Evolutionary conservation across 1,140 invertebrate genomes (phyloP), one percentile per base, ranked within the genome.

Genomic region (Camponotus floridanus): DNA sequence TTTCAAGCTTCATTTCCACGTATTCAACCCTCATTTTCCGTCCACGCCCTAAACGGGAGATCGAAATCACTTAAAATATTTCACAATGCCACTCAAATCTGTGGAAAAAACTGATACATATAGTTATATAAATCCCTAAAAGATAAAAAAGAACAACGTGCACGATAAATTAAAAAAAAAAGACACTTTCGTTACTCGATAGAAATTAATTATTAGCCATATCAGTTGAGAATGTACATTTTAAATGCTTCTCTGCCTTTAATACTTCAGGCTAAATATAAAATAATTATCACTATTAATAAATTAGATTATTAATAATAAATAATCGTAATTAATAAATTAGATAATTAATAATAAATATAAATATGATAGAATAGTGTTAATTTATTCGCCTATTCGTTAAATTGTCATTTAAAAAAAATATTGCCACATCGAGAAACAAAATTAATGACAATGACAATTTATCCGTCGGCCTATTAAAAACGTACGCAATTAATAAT

Each of bases 1-100:
- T 79, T 87, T 89, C 85, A 91, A 91, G 78, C 48, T 84, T 89
- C 79, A 76, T 89, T 84, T 90, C 48, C 90, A 79, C 36, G 83
- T 74, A 81, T 91, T 86, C 83, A 89, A 81, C 79, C 76, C 70
- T 80, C 70, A 11, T 67, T 86, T 45, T 26, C 21, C 15, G 45
- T 89, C 73, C 73, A 88, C 78, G 78, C 61, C 67, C 55, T 59
- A 67, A 48, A 88, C 21, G 39, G 26, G 76, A 13, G 33, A 31
- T 73, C 57, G 57, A 5, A 18, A 7, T 5, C 39, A 15, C 2
- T 36, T 39, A 15, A 39, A 57, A 45, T n/a, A 65, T 65, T 36
- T 39, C 13, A 42, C 3, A 26, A 51, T 18, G 31, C 18, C 18
- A 3, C 3, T 21, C n/a, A n/a, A 59, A 51, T 62, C 39, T 26